These are phyloP conservation scores for Manis javanica DNA, from an alignment of 2,797 vertebrate genomes.

Conservation along the genomic window DNA sequence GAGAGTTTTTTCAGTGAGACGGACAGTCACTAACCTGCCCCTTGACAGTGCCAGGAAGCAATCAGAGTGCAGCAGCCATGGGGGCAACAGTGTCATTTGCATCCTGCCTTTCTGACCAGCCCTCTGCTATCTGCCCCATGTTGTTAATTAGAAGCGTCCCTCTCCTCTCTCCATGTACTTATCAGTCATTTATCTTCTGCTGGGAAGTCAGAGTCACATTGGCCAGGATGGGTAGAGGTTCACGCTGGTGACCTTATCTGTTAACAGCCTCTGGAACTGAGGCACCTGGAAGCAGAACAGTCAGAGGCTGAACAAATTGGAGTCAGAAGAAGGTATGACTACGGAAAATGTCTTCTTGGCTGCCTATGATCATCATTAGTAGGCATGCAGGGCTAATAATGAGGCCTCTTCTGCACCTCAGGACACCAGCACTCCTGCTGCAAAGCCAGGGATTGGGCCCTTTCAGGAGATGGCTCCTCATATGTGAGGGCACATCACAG, in stretches of 20 bases:
- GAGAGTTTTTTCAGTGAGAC: slow-evolving; percentile 54
- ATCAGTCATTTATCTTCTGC: slow-evolving; percentile 53
- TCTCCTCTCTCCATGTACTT: neutral
- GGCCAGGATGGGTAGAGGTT: neutral
- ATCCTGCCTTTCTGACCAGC: slow-evolving; percentile 68
- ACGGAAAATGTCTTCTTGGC: slow-evolving; percentile 37
- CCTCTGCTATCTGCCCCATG: slow-evolving; percentile 54
- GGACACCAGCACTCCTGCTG: neutral
- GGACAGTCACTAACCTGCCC: slow-evolving; percentile 66
- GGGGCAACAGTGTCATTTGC: slow-evolving; percentile 3
- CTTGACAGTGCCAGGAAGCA: neutral
- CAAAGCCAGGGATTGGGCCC: neutral
- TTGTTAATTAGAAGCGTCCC: slow-evolving; percentile 74
- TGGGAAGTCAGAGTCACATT: slow-evolving; percentile 31
- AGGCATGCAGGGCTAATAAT: slow-evolving; percentile 77
- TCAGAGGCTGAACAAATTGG: slow-evolving; percentile 23
- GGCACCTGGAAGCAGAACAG: slow-evolving; percentile 71
- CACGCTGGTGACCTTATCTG: slow-evolving; percentile 67
- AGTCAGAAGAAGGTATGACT: slow-evolving; percentile 68
- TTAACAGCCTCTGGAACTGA: neutral
- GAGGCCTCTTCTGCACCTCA: neutral
- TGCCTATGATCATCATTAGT: slow-evolving; percentile 41
- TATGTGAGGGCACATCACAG: fast-evolving
- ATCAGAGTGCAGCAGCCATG: neutral
- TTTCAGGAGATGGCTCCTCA: neutral